Evolutionary conservation across 2,797 vertebrate genomes (phyloP).

Genomic region (Microhierax caerulescens): DNA sequence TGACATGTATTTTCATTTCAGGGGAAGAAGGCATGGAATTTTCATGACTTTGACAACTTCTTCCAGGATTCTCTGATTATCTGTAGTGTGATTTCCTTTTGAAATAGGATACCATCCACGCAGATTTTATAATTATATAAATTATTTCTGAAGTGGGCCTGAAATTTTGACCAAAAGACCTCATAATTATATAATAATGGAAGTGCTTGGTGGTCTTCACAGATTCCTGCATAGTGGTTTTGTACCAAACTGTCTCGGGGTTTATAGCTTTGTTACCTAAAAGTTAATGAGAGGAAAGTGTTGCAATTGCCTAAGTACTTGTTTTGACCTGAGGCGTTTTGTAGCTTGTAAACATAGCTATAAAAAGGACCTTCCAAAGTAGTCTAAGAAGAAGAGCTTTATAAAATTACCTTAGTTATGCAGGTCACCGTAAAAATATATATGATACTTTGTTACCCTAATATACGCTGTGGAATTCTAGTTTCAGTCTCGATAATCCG

Average conservation of each 20-base stretch:
- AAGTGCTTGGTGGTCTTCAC: background rate
- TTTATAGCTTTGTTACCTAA: background rate
- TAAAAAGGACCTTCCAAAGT: background rate
- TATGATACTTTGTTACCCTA: background rate
- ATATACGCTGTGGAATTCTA: background rate
- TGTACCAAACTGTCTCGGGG: background rate
- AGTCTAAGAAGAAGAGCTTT: background rate
- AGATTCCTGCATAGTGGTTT: background rate
- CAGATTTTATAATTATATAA: background rate
- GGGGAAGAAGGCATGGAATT: background rate
- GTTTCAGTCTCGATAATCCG: background rate
- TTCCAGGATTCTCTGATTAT: background rate
- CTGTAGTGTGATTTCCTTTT: background rate
- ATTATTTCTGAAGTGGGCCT: background rate
- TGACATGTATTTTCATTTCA: background rate
- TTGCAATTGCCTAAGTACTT: background rate
- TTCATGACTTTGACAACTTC: background rate
- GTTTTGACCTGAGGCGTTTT: background rate
- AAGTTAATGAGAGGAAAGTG: background rate
- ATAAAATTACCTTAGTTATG: background rate
- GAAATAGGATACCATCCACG: background rate
- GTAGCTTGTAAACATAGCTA: background rate
- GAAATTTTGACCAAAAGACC: background rate
- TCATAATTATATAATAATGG: background rate
- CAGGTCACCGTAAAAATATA: background rate